Evolutionary conservation across 2,888 invertebrate genomes (phyloP).

Genomic region (Thalpophila matura): DNA sequence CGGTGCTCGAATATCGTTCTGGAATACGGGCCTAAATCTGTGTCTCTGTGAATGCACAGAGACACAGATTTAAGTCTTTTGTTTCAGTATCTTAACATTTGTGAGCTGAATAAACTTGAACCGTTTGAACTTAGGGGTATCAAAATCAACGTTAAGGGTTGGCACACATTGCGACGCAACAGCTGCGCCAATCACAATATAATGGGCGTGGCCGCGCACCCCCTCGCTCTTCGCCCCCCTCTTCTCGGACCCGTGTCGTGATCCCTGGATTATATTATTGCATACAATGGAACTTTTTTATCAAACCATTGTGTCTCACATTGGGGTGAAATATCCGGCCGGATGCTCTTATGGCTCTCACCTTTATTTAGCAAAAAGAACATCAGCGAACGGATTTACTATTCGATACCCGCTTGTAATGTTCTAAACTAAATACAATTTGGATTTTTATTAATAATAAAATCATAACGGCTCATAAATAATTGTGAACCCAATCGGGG

Average conservation of each 20-base stretch:
- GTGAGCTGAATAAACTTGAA: constrained; percentile 43
- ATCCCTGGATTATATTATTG: constrained; percentile 88
- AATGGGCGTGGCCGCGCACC: constrained; percentile 84
- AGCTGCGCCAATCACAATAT: constrained; percentile 91
- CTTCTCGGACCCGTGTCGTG: constrained; percentile 75
- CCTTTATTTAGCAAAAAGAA: constrained; percentile 86
- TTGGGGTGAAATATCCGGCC: constrained; percentile 90
- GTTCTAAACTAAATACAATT: constrained; percentile 4
- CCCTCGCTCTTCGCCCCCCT: constrained; percentile 69
- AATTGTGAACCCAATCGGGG: not conserved
- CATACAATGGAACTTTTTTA: constrained; percentile 89
- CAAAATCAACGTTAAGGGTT: constrained; percentile 73
- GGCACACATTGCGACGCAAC: constrained; percentile 80
- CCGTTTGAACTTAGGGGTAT: constrained; percentile 49
- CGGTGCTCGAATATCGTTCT: too few relatives aligned
- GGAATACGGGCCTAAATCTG: too few relatives aligned
- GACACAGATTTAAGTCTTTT: not conserved
- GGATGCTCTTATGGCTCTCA: constrained; percentile 87
- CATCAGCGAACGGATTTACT: constrained; percentile 83
- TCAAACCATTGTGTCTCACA: constrained; percentile 85
- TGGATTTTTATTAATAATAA: constrained; percentile 18
- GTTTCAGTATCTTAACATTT: constrained; percentile 11
- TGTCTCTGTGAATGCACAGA: too few relatives aligned
- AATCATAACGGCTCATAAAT: not conserved
- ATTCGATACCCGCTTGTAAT: constrained; percentile 51